Percentiles rank a stretch among this genome's conserved stretches.
phyloP scores from a whole-genome alignment of 2,888 invertebrate species.

The Orthonevra nobilis region DNA sequence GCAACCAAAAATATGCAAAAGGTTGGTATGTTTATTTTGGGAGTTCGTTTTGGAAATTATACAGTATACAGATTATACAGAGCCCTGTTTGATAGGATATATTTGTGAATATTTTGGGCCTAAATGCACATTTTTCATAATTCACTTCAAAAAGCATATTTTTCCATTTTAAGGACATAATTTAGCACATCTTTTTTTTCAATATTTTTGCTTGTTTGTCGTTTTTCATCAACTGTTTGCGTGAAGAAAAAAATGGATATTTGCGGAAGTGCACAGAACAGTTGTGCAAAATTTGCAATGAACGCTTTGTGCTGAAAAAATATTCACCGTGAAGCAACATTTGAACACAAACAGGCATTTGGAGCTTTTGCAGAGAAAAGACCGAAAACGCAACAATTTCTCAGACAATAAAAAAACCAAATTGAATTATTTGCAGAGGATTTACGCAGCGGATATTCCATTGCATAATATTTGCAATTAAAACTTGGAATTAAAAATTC shows the following conservation, averaged over 20 bases:
- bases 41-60: too few relatives aligned
- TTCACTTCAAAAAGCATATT: too few relatives aligned
- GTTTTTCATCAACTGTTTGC: neutral
- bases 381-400: constrained; percentile 1
- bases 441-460: too few relatives aligned
- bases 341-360: constrained; percentile 4
- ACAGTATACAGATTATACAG: too few relatives aligned
- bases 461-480: neutral
- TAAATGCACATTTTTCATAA: too few relatives aligned
- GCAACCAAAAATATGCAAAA: too few relatives aligned
- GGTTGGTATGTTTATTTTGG: too few relatives aligned
- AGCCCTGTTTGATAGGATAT: neutral
- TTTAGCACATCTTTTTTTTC: neutral
- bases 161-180: neutral
- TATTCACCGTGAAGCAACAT: constrained; percentile 3
- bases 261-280: constrained; percentile 2
- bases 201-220: neutral
- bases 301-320: too few relatives aligned
- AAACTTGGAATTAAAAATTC: constrained; percentile 2
- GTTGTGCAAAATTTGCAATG: constrained; percentile 5
- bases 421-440: constrained; percentile 6
- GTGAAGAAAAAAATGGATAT: neutral
- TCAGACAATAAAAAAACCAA: neutral
- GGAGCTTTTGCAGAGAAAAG: neutral
- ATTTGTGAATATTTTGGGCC: neutral